Base-by-base conservation (phyloP, 2,888 invertebrate genomes). In the Carpatolechia fugitivella region DNA sequence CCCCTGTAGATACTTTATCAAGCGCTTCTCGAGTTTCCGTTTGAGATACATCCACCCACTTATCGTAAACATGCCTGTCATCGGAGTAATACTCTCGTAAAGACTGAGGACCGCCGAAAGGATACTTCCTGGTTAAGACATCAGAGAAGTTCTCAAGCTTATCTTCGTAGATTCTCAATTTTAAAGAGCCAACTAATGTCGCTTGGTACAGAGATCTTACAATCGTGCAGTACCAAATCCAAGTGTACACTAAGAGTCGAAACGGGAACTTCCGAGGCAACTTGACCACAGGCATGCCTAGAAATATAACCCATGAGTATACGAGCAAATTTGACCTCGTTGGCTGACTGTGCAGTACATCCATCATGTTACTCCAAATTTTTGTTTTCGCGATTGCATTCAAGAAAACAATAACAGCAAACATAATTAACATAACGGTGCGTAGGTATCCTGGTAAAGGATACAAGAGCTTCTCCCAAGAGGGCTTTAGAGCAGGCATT, bases 161-260 rank as follows among this genome's bases (percentile, higher is more conserved):
- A 8, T 66, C 60, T 40, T 70, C 64, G 59, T 76, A 78, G 2
- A 62, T 40, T 35, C 60, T 58, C 10, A 63, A 57, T 68, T 80
- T 82, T 47, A 85, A 56, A 16, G 75, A 69, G 60, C 65, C 61
- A n/a, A 80, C 69, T 1, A 84, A 66, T 13, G 71, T 70, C 1
- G 70, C 79, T 64, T 82, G 82, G 57, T 84, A 84, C n/a, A 71
- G 72, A 11, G 61, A 71, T 56, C 79, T 71, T n/a, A 84, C 64
- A 4, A 83, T 55, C 56, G 74, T 74, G 58, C 74, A 73, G 56
- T 76, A 80, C 76, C 76, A 81, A 55, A 84, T 64, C 82, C 80
- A 84, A 20, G 60, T 62, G 13, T 63, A 72, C 20, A 82, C 62
- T n/a, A 72, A 56, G 4, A 65, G 40, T n/a, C 72, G 54, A n/a